Base-by-base conservation (phyloP, 2,797 vertebrate genomes). In the Phylloscopus collybita region DNA sequence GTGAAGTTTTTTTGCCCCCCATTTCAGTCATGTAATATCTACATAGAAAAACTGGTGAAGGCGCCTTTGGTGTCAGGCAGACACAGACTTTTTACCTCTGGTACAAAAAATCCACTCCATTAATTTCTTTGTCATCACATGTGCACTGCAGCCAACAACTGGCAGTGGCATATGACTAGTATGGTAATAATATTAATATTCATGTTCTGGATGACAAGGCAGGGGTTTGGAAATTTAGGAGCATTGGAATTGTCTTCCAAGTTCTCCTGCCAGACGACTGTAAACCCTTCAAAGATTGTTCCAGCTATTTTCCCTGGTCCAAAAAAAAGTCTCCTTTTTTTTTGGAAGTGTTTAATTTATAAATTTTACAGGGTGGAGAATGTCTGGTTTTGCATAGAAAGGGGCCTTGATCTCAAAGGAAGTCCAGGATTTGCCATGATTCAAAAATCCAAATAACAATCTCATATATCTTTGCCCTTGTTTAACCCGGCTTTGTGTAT, bases 1-100 rank as follows among this genome's bases (percentile, higher is more conserved):
- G 40, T 40, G 40, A 40, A 40, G 40, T 40, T 40, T 40, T 40
- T 14, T 40, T 40, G 13, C 16, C 14, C 16, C 16, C 5, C 16
- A 27, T 51, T 51, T 51, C 50, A 51, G 27, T 15, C 14, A 14
- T 0, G 0, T 25, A 29, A 32, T 1, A 4, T 32, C 47, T 27
- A 0, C 8, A 9, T 16, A 87, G 14, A 12, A 86, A 32, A 13
- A 27, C 6, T 30, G 30, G 2, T 29, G 34, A 81, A 45, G 51
- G 10, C 89, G 9, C 1, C 0, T 1, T 9, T 26, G 6, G 22
- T 6, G 10, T 75, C 21, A n/a, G 29, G 4, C 26, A 66, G 34
- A 67, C 20, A 51, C 3, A 54, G 20, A 30, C 3, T 26, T 86
- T 79, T 62, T 40, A 66, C 19, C 10, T 66, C 32, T 61, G 2